Conservation (phyloP, 1,140 invertebrate species). For the Drosophila pectinifera region DNA sequence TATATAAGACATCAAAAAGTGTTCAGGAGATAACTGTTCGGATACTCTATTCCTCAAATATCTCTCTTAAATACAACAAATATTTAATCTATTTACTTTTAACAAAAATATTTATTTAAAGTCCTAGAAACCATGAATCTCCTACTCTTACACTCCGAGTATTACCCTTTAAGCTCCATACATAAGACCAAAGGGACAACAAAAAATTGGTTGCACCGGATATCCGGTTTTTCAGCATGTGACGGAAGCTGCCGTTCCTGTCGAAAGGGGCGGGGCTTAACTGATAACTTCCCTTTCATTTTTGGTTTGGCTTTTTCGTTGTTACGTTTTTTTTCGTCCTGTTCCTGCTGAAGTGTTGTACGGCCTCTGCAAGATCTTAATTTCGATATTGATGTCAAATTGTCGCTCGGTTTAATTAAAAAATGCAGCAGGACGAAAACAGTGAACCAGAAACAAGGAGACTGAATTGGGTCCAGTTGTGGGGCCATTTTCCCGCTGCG, state of each 20-base stretch:
- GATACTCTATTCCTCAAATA: no score
- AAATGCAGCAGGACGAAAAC: slow-evolving; percentile 48
- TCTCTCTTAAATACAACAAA: no score
- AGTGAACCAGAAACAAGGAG: slow-evolving; percentile 5
- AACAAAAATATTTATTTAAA: no score
- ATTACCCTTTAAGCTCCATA: background rate
- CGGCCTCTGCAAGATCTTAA: slow-evolving; percentile 73
- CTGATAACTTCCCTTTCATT: slow-evolving; percentile 48
- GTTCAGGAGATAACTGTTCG: no score
- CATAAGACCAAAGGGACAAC: background rate
- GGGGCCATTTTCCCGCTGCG: slow-evolving; percentile 5
- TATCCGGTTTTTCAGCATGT: slow-evolving; percentile 63
- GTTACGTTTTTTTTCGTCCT: slow-evolving; percentile 8
- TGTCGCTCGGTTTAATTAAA: slow-evolving; percentile 79
- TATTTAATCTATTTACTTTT: background rate
- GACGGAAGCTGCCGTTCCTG: slow-evolving; percentile 51
- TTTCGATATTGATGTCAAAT: slow-evolving; percentile 84
- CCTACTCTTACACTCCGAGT: no score
- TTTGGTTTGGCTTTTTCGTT: slow-evolving; percentile 26
- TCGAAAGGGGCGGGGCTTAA: slow-evolving; percentile 12
- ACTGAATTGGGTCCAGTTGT: slow-evolving; percentile 14
- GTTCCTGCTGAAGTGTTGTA: slow-evolving; percentile 14
- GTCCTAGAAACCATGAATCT: no score
- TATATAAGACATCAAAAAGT: no score
- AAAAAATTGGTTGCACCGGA: slow-evolving; percentile 63